A percentile compares a stretch with the other conserved stretches of the same genome.
Evolutionary conservation across 2,888 invertebrate genomes (phyloP).

Genomic region (Stomorhina lunata): DNA sequence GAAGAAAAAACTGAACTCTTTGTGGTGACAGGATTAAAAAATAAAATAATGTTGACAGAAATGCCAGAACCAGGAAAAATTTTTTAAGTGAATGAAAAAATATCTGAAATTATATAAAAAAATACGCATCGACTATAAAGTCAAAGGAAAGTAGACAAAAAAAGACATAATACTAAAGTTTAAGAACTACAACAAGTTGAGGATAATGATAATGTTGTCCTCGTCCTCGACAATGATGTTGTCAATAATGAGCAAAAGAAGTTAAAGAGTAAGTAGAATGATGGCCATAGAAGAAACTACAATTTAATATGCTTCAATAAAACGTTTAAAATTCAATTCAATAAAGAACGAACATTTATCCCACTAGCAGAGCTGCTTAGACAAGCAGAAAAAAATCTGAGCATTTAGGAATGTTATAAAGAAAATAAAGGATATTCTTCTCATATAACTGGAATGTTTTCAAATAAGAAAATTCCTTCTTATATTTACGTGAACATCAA

Average conservation of each 20-base stretch:
- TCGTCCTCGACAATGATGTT: slow-evolving; percentile 36
- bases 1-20: slow-evolving; percentile 35
- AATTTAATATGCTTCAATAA: slow-evolving; percentile 66
- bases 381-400: slow-evolving; percentile 29
- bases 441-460: slow-evolving; percentile 7
- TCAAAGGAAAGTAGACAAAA: slow-evolving; percentile 42
- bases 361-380: neutral
- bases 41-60: slow-evolving; percentile 48
- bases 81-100: slow-evolving; percentile 31
- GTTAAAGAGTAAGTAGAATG: neutral
- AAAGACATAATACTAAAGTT: slow-evolving; percentile 55
- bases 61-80: slow-evolving; percentile 8
- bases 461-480: neutral
- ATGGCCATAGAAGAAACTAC: slow-evolving; percentile 58
- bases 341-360: slow-evolving; percentile 37
- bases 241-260: neutral
- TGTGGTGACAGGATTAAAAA: slow-evolving; percentile 58
- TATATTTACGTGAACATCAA: slow-evolving; percentile 8
- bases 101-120: slow-evolving; percentile 40
- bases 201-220: slow-evolving; percentile 40
- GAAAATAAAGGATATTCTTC: slow-evolving; percentile 41
- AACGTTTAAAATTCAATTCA: slow-evolving; percentile 67
- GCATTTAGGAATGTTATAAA: slow-evolving; percentile 53
- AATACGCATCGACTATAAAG: slow-evolving; percentile 57
- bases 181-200: slow-evolving; percentile 49